Percentiles rank a stretch among this genome's conserved stretches.
Conservation (phyloP, 2,113 vertebrate genomes). For the Menidia beryllina region DNA sequence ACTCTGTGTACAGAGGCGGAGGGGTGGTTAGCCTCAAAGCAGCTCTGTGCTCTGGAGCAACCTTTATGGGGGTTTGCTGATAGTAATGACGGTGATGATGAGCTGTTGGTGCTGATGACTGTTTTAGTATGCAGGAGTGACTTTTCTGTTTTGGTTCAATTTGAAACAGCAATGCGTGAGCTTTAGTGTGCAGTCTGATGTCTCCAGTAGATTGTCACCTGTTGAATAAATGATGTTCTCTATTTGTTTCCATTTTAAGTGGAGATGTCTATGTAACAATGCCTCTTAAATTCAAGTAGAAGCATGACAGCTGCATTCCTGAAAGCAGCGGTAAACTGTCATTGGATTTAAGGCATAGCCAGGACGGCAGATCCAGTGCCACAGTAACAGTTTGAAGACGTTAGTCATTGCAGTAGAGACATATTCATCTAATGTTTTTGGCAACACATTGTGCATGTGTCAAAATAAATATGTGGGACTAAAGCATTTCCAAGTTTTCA, state of each 20-base stretch:
- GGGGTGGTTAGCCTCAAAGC: constrained; percentile 72
- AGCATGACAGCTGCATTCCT: constrained; percentile 56
- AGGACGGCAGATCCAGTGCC: constrained; percentile 20
- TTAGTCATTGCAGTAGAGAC: constrained; percentile 40
- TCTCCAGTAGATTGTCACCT: constrained; percentile 54
- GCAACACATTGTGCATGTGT: constrained; percentile 3
- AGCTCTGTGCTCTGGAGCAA: constrained; percentile 53
- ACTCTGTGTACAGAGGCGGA: constrained; percentile 60
- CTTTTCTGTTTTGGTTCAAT: constrained; percentile 43
- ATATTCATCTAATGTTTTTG: constrained; percentile 40
- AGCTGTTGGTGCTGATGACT: constrained; percentile 64
- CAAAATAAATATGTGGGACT: neutral
- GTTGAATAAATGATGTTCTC: constrained; percentile 47
- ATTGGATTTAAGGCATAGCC: constrained; percentile 35
- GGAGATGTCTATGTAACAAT: constrained; percentile 42
- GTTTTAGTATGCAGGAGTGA: constrained; percentile 55
- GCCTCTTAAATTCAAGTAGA: constrained; percentile 41
- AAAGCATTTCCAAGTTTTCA: neutral
- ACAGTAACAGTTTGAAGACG: constrained; percentile 29
- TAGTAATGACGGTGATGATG: constrained; percentile 61
- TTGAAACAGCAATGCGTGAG: constrained; percentile 38
- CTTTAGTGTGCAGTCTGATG: constrained; percentile 59
- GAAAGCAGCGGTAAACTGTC: constrained; percentile 22
- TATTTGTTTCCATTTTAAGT: constrained; percentile 52
- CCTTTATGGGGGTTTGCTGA: constrained; percentile 72